Conservation (phyloP, 2,113 vertebrate genomes). For the Bos taurus region DNA sequence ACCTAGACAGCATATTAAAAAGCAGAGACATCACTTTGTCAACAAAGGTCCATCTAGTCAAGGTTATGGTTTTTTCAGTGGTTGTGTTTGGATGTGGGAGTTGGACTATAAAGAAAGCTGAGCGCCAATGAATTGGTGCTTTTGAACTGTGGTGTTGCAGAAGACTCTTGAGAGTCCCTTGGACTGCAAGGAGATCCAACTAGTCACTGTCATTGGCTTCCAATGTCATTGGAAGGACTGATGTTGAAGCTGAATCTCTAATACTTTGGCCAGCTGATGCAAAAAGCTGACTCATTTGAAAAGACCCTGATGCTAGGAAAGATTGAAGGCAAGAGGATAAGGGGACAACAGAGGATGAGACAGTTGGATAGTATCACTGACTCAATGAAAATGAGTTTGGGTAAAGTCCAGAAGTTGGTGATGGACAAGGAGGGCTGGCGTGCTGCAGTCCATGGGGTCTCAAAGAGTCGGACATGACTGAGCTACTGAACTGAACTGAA, state of each 20-base stretch:
- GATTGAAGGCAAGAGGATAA: neutral
- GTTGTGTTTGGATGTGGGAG: neutral
- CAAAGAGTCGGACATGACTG: neutral
- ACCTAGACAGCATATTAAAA: neutral
- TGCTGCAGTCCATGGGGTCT: accelerated
- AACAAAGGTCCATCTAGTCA: neutral
- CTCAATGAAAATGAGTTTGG: neutral
- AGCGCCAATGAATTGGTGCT: accelerated
- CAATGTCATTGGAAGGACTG: neutral
- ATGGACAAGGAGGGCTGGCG: neutral
- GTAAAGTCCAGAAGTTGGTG: neutral
- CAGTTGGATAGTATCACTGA: neutral
- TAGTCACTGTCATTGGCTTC: neutral
- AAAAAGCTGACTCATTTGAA: neutral
- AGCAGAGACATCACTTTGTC: neutral
- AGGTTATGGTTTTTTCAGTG: neutral
- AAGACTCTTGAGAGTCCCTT: neutral
- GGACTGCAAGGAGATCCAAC: neutral
- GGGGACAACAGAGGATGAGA: neutral
- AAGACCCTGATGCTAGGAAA: neutral
- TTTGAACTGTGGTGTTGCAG: neutral
- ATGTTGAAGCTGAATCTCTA: neutral
- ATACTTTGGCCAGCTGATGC: neutral
- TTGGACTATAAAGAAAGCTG: neutral
- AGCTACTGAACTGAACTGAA: neutral